Evolutionary conservation across 2,888 invertebrate species (phyloP).

Genomic region (Drosophila anceps): DNA sequence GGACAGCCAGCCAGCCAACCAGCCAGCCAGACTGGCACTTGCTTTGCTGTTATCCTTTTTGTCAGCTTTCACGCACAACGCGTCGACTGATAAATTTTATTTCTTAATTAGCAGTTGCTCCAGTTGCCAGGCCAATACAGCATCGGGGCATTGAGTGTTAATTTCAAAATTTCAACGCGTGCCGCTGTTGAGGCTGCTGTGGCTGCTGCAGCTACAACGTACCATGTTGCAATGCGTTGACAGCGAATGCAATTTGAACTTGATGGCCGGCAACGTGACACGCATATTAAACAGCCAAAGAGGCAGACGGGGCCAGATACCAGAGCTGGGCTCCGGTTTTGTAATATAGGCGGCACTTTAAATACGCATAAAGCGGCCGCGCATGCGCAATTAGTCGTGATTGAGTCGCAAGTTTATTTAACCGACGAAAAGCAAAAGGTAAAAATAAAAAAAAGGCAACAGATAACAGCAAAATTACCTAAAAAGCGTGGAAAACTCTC

Average conservation of each 20-base stretch:
- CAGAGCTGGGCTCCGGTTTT: slow-evolving; percentile 63
- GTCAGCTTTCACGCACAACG: slow-evolving; percentile 65
- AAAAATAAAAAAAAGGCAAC: slow-evolving; percentile 35
- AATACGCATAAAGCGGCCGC: slow-evolving; percentile 74
- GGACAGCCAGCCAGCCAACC: slow-evolving; percentile 8
- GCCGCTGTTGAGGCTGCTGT: slow-evolving; percentile 34
- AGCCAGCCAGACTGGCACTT: not conserved
- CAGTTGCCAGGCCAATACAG: slow-evolving; percentile 47
- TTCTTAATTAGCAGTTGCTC: slow-evolving; percentile 78
- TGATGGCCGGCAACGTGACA: slow-evolving; percentile 82
- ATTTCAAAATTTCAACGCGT: slow-evolving; percentile 78
- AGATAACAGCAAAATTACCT: slow-evolving; percentile 59
- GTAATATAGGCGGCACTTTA: slow-evolving; percentile 75
- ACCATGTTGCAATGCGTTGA: slow-evolving; percentile 75
- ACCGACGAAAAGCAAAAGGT: slow-evolving; percentile 57
- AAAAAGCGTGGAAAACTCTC: slow-evolving; percentile 77
- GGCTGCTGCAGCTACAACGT: slow-evolving; percentile 34
- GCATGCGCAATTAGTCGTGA: slow-evolving; percentile 81
- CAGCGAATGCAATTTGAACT: slow-evolving; percentile 83
- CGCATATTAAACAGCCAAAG: slow-evolving; percentile 76
- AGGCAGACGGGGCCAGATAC: slow-evolving; percentile 24
- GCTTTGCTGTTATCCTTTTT: slow-evolving; percentile 58
- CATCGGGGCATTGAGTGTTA: slow-evolving; percentile 57
- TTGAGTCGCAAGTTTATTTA: slow-evolving; percentile 79
- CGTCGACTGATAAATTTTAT: slow-evolving; percentile 66